Percentiles rank a stretch among this genome's conserved stretches.
phyloP scores from a whole-genome alignment of 2,888 invertebrate species.

The Epistrophella euchroma region DNA sequence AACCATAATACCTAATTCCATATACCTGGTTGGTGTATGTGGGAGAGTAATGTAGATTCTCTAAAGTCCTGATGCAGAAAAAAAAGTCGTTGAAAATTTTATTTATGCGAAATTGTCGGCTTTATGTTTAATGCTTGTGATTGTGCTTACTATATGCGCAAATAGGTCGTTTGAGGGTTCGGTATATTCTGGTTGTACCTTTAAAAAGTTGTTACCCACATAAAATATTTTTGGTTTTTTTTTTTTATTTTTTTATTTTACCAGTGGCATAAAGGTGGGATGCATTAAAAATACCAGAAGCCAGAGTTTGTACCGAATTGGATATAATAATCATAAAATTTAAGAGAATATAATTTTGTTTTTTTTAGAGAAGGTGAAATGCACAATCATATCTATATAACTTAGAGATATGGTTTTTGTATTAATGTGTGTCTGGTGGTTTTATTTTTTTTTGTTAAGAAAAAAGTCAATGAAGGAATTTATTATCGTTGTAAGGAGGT shows the following conservation, averaged over 20 bases:
- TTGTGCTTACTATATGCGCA: constrained; percentile 45
- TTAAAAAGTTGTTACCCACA: constrained; percentile 46
- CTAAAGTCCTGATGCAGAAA: constrained; percentile 22
- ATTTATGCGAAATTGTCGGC: constrained; percentile 74
- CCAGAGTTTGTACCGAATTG: constrained; percentile 29
- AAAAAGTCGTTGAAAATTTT: constrained; percentile 66
- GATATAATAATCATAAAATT: constrained; percentile 70
- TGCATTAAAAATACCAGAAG: constrained; percentile 54
- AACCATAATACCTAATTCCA: constrained; percentile 43
- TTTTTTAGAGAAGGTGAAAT: constrained; percentile 8
- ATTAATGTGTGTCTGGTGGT: constrained; percentile 28
- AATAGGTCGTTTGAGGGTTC: constrained; percentile 57
- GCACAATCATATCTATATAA: background rate
- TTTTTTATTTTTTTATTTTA: constrained; percentile 5
- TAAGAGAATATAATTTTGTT: constrained; percentile 63
- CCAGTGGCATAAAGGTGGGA: constrained; percentile 50
- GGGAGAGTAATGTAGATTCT: background rate
- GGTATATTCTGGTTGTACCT: constrained; percentile 21
- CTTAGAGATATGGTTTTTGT: background rate
- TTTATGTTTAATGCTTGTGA: constrained; percentile 65
- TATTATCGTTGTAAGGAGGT: background rate
- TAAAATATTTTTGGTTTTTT: constrained; percentile 18
- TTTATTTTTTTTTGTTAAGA: background rate
- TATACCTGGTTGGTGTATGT: background rate
- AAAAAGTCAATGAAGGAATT: background rate